Evolutionary conservation across 2,888 invertebrate genomes (phyloP).

Genomic region (Chironomus tentans): DNA sequence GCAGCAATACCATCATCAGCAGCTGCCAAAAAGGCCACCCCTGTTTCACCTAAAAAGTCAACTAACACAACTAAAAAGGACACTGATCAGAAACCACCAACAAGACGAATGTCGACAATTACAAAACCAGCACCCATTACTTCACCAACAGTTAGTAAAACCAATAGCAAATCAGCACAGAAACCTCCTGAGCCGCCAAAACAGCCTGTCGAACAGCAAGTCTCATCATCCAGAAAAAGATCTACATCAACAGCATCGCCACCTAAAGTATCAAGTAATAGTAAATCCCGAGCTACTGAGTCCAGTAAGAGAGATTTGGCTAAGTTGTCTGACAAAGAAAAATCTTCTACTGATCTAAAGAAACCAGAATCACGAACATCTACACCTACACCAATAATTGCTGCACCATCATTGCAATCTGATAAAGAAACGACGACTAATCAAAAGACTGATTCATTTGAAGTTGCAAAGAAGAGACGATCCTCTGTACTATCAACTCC

Average conservation of each 20-base stretch:
- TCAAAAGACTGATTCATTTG: not conserved
- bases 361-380: constrained; percentile 17
- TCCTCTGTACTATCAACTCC: constrained; percentile 20
- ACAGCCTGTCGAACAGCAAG: constrained; percentile 24
- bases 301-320: constrained; percentile 30
- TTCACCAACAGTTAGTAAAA: constrained; percentile 33
- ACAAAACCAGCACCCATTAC: constrained; percentile 16
- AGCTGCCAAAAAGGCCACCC: not conserved
- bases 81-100: constrained; percentile 27
- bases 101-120: constrained; percentile 26
- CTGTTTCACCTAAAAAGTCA: constrained; percentile 30
- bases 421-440: no score
- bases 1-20: constrained; percentile 29
- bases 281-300: constrained; percentile 28
- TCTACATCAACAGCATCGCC: constrained; percentile 36
- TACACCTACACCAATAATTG: not conserved
- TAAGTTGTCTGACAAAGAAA: constrained; percentile 28
- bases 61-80: constrained; percentile 29
- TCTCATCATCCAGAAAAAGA: constrained; percentile 35
- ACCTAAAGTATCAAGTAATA: constrained; percentile 27
- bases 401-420: no score
- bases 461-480: constrained; percentile 26
- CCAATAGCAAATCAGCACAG: constrained; percentile 30
- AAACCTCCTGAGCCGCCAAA: constrained; percentile 29
- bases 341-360: constrained; percentile 25